phyloP scores from a whole-genome alignment of 2,888 invertebrate genomes.

The Eilema griseolum region DNA sequence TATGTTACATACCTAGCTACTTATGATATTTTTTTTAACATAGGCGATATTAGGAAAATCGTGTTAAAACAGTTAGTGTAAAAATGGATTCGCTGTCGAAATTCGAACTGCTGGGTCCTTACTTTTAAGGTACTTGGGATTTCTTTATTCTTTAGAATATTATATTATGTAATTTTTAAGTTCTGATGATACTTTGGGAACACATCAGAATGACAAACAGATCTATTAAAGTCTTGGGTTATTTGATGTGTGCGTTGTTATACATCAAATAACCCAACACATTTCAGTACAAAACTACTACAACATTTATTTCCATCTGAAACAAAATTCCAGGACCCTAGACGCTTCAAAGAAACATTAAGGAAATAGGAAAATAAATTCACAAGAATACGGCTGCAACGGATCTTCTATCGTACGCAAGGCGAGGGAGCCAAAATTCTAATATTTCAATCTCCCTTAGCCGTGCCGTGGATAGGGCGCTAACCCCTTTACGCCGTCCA shows the following conservation, averaged over 20 bases:
- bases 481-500: slow-evolving; percentile 67
- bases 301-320: neutral
- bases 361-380: slow-evolving; percentile 9
- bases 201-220: neutral
- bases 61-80: too few relatives aligned
- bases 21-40: too few relatives aligned
- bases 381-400: neutral
- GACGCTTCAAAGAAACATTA: neutral
- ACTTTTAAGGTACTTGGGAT: too few relatives aligned
- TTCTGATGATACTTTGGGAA: neutral
- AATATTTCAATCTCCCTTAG: slow-evolving; percentile 46
- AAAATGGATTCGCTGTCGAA: too few relatives aligned
- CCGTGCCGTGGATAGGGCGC: slow-evolving; percentile 46
- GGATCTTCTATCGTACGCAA: slow-evolving; percentile 4
- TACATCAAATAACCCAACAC: neutral
- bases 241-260: neutral
- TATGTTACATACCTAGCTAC: too few relatives aligned
- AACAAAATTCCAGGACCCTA: neutral
- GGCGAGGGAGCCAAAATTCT: slow-evolving; percentile 31
- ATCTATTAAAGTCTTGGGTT: too few relatives aligned
- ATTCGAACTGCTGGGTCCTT: too few relatives aligned
- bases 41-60: too few relatives aligned
- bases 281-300: neutral
- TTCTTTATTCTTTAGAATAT: too few relatives aligned
- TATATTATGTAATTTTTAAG: too few relatives aligned